Evolutionary conservation across 2,888 invertebrate genomes (phyloP), one percentile per base, ranked within the genome.

Genomic region (Apotomis turbidana): DNA sequence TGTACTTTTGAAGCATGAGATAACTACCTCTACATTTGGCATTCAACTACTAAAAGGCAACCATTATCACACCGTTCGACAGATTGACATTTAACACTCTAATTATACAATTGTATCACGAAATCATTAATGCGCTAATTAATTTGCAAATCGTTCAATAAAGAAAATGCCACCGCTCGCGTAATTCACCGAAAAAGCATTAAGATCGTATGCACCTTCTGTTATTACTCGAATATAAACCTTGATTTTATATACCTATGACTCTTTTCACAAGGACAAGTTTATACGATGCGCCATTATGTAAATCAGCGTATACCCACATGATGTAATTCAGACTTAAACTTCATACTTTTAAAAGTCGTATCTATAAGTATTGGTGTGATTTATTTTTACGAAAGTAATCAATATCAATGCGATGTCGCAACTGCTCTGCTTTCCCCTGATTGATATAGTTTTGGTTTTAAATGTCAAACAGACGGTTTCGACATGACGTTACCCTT

Each of bases 361-460:
- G 3, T 13, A 9, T 49, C 38, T 41, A 41, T 3, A 62, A 13
- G 10, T 41, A 10, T 5, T 12, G 3, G 5, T 13, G 12, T 36
- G 51, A 4, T 64, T 27, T 12, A n/a, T 44, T 46, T 66, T 66
- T 55, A 46, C 46, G 66, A 57, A 66, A 66, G 66, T 66, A 66
- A 66, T 57, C 44, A 46, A 36, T 46, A 57, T 57, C 66, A 57
- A 66, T 66, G 46, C 55, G 66, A 57, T 66, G 66, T 66, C 46
- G 66, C 55, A 66, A 66, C 3, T 62, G 61, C 61, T 55, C 66
- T 46, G 66, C 66, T 66, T 66, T 66, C 66, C 46, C 66, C 55
- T 66, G 66, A 66, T 66, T 66, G 66, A 66, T 66, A 66, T 66
- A 66, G 66, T 66, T 64, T 66, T 66, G 66, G 27, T 57, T 55